Evolutionary conservation across 2,797 vertebrate species (phyloP), one percentile per base, ranked within the genome.

Genomic region (Rallus crepitans): DNA sequence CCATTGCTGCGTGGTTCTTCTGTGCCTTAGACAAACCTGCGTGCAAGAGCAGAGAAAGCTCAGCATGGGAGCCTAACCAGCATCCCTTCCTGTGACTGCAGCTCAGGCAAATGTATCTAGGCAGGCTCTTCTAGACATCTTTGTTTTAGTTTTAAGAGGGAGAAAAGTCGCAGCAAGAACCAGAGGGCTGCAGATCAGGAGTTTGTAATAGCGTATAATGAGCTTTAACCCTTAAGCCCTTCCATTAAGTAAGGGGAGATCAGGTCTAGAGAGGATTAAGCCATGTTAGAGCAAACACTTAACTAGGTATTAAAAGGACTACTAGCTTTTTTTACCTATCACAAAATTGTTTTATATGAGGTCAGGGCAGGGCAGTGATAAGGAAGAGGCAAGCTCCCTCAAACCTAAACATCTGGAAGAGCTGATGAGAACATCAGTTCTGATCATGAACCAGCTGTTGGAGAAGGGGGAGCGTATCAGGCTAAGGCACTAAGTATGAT

Each of bases 21-120:
- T 97, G 97, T 21, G 21, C 47, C 47, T 47, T 47, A 98, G 80
- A 95, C 91, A 95, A 20, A 59, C 97, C 97, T 97, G 97, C 95
- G 76, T 97, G 97, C 97, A 0, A 1, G 5, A 56, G 53, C 37
- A 50, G 53, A 19, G 68, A 23, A 27, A 35, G 57, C 84, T 97
- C 13, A 1, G 98, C 95, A 35, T 82, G 30, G 21, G 93, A 95
- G 28, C 52, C n/a, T 15, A 10, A 21, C 25, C 20, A 83, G 31
- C 33, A n/a, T 31, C 28, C 37, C 33, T 12, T 64, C 37, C 59
- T 48, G 19, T 33, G 61, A 40, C 30, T 25, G 30, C 56, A 53
- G 57, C 27, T n/a, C 20, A 31, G 37, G 14, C 30, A 65, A 63
- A 47, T 1, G 0, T 30, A 17, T 4, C 7, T 2, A 35, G 57